Base-by-base conservation (phyloP, 2,113 vertebrate species). In the Prochilodus magdalenae region DNA sequence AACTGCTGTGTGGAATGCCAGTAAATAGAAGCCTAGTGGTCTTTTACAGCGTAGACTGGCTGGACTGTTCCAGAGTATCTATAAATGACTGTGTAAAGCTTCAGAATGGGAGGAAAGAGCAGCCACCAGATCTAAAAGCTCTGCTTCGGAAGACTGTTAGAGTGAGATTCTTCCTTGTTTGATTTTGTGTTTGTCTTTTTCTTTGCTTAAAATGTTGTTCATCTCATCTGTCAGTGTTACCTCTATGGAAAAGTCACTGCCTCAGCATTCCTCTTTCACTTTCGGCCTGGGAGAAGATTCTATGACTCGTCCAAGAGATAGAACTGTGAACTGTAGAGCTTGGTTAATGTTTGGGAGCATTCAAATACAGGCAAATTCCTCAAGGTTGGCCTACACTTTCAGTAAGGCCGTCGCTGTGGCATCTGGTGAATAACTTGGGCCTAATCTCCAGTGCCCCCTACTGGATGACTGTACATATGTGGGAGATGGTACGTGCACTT, bases 241-340 rank as follows among this genome's bases (percentile, higher is more conserved):
- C 0, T 53, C 15, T 49, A 47, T 29, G 33, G 40, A 62, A 63
- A 67, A 67, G 40, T 70, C 73, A 75, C 63, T 82, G 73, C 73
- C 44, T 73, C 29, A 65, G 40, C 60, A 55, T 75, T 70, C 63
- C 55, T 70, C 13, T 33, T 40, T 69, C 59, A 75, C n/a, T n/a
- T 70, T 62, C 60, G 63, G 60, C 16, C 30, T 20, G 40, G 27
- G 44, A 59, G 24, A 27, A 30, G 55, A 29, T 3, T 40, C 10
- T 5, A 26, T 22, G 20, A 60, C 11, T 36, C 20, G 65, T 44
- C 30, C 16, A 16, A 30, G 62, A 16, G 30, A n/a, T 18, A 60
- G 6, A 44, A 30, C 53, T 62, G 51, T 67, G 65, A 79, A 26
- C n/a, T 66, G 15, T 57, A 27, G 4, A 10, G 47, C 24, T n/a